Evolutionary conservation across 2,888 invertebrate genomes (phyloP).

Genomic region (Tenodera sinensis): DNA sequence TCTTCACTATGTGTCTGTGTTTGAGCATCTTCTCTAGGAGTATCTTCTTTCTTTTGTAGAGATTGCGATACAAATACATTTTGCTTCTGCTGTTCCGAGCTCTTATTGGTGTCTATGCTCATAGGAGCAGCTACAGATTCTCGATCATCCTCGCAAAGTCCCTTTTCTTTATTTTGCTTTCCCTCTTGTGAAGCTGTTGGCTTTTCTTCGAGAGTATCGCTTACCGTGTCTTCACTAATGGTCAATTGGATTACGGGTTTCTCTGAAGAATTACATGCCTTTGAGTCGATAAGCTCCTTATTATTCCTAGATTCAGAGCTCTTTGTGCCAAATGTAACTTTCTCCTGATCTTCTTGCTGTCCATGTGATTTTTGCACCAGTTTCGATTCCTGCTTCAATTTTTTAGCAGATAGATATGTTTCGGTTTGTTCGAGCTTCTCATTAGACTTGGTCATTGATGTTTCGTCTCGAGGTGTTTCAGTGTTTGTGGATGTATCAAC

Average conservation of each 20-base stretch:
- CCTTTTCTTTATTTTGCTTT: background rate
- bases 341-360: background rate
- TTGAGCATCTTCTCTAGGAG: background rate
- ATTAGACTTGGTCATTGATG: background rate
- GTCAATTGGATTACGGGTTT: background rate
- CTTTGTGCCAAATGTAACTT: background rate
- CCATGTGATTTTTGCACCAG: background rate
- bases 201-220: background rate
- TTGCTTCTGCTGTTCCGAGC: background rate
- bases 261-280: background rate
- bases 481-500: background rate
- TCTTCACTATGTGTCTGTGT: background rate
- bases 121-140: background rate
- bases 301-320: background rate
- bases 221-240: background rate
- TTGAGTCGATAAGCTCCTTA: background rate
- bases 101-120: background rate
- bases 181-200: background rate
- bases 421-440: background rate
- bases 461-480: background rate
- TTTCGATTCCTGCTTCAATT: background rate
- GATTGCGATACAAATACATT: background rate
- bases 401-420: background rate
- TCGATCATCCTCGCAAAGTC: background rate
- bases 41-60: background rate